phyloP scores from a whole-genome alignment of 2,113 vertebrate genomes.

The Thermophis baileyi region DNA sequence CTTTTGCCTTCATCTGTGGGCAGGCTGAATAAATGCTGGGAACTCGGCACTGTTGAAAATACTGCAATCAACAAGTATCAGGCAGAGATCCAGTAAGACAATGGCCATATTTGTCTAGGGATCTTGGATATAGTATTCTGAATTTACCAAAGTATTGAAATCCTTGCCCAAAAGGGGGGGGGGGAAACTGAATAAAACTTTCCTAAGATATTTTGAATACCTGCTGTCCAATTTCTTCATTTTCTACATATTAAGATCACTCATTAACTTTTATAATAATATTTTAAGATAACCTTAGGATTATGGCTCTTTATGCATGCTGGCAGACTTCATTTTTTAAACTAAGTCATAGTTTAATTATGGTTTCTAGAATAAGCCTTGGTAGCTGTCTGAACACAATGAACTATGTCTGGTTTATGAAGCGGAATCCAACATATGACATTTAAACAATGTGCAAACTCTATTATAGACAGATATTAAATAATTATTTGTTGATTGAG shows the following conservation, averaged over 20 bases:
- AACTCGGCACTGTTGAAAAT: neutral
- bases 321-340: neutral
- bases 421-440: neutral
- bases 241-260: neutral
- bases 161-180: neutral
- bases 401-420: neutral
- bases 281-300: neutral
- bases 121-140: neutral
- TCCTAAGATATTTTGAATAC: neutral
- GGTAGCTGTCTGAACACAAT: neutral
- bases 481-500: neutral
- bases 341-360: neutral
- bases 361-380: neutral
- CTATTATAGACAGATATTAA: neutral
- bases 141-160: neutral
- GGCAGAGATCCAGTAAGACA: neutral
- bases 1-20: constrained; percentile 17
- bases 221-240: neutral
- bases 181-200: neutral
- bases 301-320: neutral
- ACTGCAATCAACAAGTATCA: constrained; percentile 1
- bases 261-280: neutral
- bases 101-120: neutral
- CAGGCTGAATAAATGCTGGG: constrained; percentile 4
- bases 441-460: neutral